Conservation (phyloP, 2,888 invertebrate genomes). For the Hydraecia micacea region DNA sequence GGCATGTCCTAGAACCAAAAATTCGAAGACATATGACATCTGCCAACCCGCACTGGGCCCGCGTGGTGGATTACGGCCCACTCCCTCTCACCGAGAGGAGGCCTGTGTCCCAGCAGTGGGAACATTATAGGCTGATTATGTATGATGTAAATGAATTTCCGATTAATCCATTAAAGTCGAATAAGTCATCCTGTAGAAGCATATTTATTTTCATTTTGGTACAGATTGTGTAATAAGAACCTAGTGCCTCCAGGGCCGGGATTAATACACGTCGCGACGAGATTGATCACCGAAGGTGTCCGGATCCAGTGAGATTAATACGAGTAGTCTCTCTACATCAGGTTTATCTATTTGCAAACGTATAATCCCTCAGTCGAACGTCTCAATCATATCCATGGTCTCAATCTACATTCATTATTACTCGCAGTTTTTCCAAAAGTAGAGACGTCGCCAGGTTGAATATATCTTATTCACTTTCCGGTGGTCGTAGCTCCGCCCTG, state of each 20-base stretch:
- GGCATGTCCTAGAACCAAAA: no score
- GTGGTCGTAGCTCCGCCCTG: neutral
- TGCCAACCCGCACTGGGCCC: no score
- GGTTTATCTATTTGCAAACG: conserved; percentile 28
- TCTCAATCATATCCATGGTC: no score
- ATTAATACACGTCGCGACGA: conserved; percentile 27
- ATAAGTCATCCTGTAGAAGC: neutral
- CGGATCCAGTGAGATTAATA: conserved; percentile 22
- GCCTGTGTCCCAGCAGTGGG: no score
- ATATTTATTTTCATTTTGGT: neutral
- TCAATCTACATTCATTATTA: neutral
- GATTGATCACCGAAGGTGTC: conserved; percentile 26
- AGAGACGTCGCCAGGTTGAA: neutral
- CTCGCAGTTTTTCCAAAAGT: neutral
- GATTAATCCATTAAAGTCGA: neutral
- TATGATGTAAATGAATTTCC: no score
- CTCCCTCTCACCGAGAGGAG: no score
- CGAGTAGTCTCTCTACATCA: neutral
- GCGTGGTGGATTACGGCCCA: no score
- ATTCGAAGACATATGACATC: no score
- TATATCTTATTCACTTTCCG: neutral
- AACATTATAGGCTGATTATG: no score
- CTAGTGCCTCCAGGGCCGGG: neutral
- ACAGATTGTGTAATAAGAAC: neutral
- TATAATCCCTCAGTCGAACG: neutral